Evolutionary conservation across 1,140 invertebrate genomes (phyloP).

Genomic region (Calycopis cecrops): DNA sequence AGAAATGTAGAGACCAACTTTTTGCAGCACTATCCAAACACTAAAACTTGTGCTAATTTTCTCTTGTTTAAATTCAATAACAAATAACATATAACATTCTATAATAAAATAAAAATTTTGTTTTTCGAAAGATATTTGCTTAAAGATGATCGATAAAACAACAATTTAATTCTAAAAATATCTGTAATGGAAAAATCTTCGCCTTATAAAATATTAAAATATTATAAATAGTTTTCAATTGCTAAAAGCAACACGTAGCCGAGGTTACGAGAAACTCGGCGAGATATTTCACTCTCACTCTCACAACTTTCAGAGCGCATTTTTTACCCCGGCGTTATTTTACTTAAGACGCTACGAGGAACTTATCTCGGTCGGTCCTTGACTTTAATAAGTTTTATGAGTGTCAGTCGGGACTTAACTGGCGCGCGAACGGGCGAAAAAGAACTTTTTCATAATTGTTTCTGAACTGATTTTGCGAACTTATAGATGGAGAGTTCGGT

Average conservation of each 20-base stretch:
- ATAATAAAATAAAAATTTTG: too few species aligned
- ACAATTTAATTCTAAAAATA: too few species aligned
- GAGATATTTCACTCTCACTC: conserved; percentile 63
- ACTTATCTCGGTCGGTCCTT: conserved; percentile 72
- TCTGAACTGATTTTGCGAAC: conserved; percentile 53
- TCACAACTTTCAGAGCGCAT: conserved; percentile 55
- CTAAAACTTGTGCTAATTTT: background rate
- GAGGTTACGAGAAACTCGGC: conserved; percentile 28
- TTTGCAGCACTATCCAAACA: background rate
- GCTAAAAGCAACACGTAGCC: conserved; percentile 61
- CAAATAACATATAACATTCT: too few species aligned
- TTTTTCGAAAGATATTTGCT: too few species aligned
- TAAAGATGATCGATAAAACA: too few species aligned
- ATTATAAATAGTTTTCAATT: conserved; percentile 35
- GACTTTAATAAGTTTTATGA: conserved; percentile 75
- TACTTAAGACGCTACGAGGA: conserved; percentile 68
- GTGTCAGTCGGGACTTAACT: conserved; percentile 67
- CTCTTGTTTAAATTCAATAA: too few species aligned
- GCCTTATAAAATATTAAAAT: conserved; percentile 22
- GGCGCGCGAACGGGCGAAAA: conserved; percentile 62
- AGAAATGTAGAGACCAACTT: conserved; percentile 14
- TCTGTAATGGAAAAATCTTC: too few species aligned
- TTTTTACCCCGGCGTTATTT: conserved; percentile 70
- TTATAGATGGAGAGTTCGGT: conserved; percentile 53
- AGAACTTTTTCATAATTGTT: conserved; percentile 74